phyloP scores from a whole-genome alignment of 2,113 vertebrate genomes.

The Hippotragus niger region DNA sequence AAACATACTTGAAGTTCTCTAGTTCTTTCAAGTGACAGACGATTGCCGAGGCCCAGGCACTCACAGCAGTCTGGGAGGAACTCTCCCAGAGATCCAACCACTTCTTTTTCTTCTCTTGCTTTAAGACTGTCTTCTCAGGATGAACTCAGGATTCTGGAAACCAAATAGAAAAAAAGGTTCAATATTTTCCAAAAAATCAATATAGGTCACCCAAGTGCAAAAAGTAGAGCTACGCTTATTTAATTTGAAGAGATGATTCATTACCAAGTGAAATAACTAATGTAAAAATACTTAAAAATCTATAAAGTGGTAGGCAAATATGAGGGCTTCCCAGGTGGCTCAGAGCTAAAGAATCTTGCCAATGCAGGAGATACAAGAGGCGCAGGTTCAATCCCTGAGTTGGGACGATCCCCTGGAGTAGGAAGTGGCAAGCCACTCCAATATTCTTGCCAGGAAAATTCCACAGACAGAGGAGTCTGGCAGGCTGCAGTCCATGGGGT shows the following conservation, averaged over 20 bases:
- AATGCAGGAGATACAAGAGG: not conserved
- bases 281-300: not conserved
- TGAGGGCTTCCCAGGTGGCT: not conserved
- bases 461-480: not conserved
- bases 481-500: not conserved
- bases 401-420: not conserved
- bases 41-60: not conserved
- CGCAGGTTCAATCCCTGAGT: not conserved
- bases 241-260: not conserved
- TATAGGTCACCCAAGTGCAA: slow-evolving; percentile 10
- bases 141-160: slow-evolving; percentile 65
- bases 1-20: slow-evolving; percentile 67
- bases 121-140: slow-evolving; percentile 63
- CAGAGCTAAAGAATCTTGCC: not conserved
- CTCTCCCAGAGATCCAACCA: not conserved
- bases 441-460: not conserved
- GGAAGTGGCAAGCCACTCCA: not conserved
- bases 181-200: slow-evolving; percentile 28
- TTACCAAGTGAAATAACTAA: not conserved
- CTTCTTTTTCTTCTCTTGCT: slow-evolving; percentile 58
- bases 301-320: not conserved
- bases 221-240: not conserved
- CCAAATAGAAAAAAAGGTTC: slow-evolving; percentile 49
- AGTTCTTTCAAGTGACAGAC: slow-evolving; percentile 18
- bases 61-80: slow-evolving; percentile 63